A percentile compares a stretch with the other conserved stretches of the same genome.
These are phyloP conservation scores for Eleginops maclovinus DNA, from an alignment of 2,113 vertebrate species.

Conservation along the genomic window DNA sequence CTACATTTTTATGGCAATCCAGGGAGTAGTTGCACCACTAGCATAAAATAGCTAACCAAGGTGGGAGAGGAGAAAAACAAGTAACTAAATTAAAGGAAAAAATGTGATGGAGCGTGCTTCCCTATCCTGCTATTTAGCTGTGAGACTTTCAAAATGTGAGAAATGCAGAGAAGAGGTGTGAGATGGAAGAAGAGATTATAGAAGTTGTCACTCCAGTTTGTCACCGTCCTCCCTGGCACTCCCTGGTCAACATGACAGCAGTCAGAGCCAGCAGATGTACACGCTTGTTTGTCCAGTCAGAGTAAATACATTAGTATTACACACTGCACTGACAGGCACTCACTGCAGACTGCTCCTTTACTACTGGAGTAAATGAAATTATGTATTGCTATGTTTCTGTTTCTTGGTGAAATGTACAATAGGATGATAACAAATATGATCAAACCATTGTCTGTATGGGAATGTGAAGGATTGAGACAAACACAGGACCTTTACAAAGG, in stretches of 20 bases:
- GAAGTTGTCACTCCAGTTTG: constrained; percentile 51
- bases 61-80: not conserved
- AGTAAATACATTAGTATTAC: constrained; percentile 28
- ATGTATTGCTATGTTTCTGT: constrained; percentile 2
- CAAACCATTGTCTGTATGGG: not conserved
- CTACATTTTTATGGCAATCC: not conserved
- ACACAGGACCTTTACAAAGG: not conserved
- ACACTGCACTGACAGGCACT: constrained; percentile 18
- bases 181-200: constrained; percentile 29
- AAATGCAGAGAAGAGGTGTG: constrained; percentile 30
- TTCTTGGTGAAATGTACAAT: not conserved
- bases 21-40: not conserved
- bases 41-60: not conserved
- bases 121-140: not conserved
- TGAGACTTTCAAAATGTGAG: constrained; percentile 5
- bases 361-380: constrained; percentile 2
- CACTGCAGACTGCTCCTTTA: constrained; percentile 14
- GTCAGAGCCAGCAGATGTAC: constrained; percentile 46
- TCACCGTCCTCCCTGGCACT: constrained; percentile 25
- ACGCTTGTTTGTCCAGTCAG: constrained; percentile 33
- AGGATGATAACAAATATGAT: not conserved
- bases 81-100: not conserved
- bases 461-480: not conserved
- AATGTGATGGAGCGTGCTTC: constrained; percentile 7
- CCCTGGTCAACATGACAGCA: constrained; percentile 28